Conservation (phyloP, 2,113 vertebrate genomes). For the Erpornis zantholeuca region DNA sequence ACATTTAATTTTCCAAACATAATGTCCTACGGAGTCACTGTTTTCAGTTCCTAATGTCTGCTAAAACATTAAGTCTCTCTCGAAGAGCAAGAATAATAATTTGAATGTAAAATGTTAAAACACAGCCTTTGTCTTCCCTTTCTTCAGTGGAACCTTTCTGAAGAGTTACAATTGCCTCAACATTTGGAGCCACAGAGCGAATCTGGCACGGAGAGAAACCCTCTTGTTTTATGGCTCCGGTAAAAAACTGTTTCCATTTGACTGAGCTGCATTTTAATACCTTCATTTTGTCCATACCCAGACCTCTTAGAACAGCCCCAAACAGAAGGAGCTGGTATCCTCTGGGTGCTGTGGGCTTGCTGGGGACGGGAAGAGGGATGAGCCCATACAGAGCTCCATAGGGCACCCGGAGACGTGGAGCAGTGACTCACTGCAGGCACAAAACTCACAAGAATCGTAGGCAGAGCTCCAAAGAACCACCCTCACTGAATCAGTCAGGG, state of each 20-base stretch:
- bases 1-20: slow-evolving; percentile 52
- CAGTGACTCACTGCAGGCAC: neutral
- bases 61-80: slow-evolving; percentile 26
- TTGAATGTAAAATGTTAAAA: slow-evolving; percentile 23
- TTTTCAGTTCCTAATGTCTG: slow-evolving; percentile 10
- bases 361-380: neutral
- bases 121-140: neutral
- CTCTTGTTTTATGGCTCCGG: neutral
- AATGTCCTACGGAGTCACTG: slow-evolving; percentile 2
- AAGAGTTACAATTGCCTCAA: neutral
- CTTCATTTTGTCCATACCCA: neutral
- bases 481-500: neutral
- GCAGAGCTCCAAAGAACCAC: neutral
- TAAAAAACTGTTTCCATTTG: neutral
- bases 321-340: neutral
- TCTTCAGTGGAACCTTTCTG: neutral
- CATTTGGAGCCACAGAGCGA: neutral
- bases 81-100: neutral
- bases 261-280: neutral
- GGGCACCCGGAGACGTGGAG: neutral
- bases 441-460: neutral
- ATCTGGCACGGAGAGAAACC: neutral
- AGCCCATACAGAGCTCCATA: neutral
- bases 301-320: neutral
- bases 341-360: neutral